phyloP scores from a whole-genome alignment of 2,888 invertebrate genomes.

The Harmothoe impar region DNA sequence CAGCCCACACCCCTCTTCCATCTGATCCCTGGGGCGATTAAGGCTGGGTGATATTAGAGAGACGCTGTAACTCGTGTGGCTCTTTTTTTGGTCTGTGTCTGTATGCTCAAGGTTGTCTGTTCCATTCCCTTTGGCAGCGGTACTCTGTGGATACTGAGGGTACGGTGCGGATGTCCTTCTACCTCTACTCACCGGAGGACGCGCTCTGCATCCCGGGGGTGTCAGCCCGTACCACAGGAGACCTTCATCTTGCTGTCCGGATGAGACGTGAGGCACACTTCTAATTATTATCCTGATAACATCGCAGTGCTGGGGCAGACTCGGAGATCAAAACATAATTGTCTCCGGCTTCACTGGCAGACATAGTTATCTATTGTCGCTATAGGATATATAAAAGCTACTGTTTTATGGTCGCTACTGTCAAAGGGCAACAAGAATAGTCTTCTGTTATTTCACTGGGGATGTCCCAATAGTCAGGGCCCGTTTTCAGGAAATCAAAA shows the following conservation, averaged over 20 bases:
- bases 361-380: slow-evolving; percentile 13
- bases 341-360: background rate
- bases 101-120: background rate
- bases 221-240: slow-evolving; percentile 39
- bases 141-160: slow-evolving; percentile 42
- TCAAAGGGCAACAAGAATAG: background rate
- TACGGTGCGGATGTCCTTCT: slow-evolving; percentile 52
- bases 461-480: too few relatives aligned
- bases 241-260: slow-evolving; percentile 40
- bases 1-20: too few relatives aligned
- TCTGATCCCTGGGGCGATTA: too few relatives aligned
- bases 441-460: background rate
- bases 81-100: background rate
- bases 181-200: slow-evolving; percentile 57
- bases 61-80: background rate
- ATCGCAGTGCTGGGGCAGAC: background rate
- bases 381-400: background rate
- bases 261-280: slow-evolving; percentile 40
- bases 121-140: background rate
- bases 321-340: background rate
- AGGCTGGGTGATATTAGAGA: slow-evolving; percentile 13
- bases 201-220: slow-evolving; percentile 53
- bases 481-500: too few relatives aligned
- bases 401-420: background rate
- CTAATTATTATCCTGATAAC: background rate